Conservation (phyloP, 1,140 invertebrate genomes). For the Panagrolaimus sp. region DNA sequence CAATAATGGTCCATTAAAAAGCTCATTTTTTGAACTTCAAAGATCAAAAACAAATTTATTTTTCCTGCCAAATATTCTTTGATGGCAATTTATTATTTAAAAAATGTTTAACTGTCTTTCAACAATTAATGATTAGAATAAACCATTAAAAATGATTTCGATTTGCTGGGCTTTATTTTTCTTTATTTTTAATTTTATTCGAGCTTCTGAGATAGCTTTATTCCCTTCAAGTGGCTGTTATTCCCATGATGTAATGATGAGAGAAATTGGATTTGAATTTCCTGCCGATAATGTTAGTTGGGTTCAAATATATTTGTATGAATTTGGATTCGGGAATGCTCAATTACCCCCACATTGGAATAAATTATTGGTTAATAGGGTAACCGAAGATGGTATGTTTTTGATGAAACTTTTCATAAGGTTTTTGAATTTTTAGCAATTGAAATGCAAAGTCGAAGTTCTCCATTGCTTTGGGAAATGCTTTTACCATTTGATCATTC, state of each 20-base stretch:
- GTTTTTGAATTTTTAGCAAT: slow-evolving; percentile 17
- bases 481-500: slow-evolving; percentile 42
- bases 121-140: too few relatives aligned
- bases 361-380: slow-evolving; percentile 25
- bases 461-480: slow-evolving; percentile 39
- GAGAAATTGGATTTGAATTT: slow-evolving; percentile 46
- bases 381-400: slow-evolving; percentile 21
- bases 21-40: too few relatives aligned
- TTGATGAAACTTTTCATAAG: not conserved
- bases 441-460: slow-evolving; percentile 23
- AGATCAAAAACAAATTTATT: too few relatives aligned
- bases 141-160: too few relatives aligned
- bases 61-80: too few relatives aligned
- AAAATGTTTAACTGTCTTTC: too few relatives aligned
- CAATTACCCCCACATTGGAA: slow-evolving; percentile 38
- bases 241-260: slow-evolving; percentile 51
- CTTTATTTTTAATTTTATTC: too few relatives aligned
- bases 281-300: slow-evolving; percentile 35
- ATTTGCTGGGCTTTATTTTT: too few relatives aligned
- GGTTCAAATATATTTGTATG: slow-evolving; percentile 48
- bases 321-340: slow-evolving; percentile 45
- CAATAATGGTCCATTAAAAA: too few relatives aligned
- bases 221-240: slow-evolving; percentile 46
- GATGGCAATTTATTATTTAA: too few relatives aligned
- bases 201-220: not conserved